Conservation (phyloP, 2,113 vertebrate genomes). For the Corydoras sp. region DNA sequence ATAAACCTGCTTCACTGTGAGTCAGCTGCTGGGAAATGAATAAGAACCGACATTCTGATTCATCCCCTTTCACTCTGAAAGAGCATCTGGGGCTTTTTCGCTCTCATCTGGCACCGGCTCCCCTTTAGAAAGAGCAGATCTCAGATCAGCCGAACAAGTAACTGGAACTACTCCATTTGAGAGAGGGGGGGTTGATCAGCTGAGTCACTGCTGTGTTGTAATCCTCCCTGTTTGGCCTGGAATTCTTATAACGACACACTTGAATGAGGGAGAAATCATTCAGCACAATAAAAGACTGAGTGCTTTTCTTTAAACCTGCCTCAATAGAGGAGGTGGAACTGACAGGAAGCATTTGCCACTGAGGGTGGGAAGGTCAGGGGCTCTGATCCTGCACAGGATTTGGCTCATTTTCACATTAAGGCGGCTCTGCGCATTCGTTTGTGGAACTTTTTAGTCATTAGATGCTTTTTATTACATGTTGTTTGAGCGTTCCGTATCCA, state of each 20-base stretch:
- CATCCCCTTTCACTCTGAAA: conserved; percentile 24
- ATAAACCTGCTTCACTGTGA: neutral
- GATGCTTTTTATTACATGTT: too few species aligned
- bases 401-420: conserved; percentile 2
- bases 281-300: conserved; percentile 19
- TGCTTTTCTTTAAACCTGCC: conserved; percentile 4
- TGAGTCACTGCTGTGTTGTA: conserved; percentile 23
- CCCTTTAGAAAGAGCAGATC: conserved; percentile 2
- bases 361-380: conserved; percentile 7
- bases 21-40: conserved; percentile 27
- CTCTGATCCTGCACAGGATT: neutral
- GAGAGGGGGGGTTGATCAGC: neutral
- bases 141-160: conserved; percentile 21
- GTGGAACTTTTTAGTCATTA: neutral
- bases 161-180: neutral
- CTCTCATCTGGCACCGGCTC: conserved; percentile 5
- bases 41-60: conserved; percentile 20
- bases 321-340: conserved; percentile 19
- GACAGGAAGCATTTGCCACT: conserved; percentile 14
- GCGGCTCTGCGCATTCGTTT: conserved; percentile 2
- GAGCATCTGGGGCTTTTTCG: conserved; percentile 17
- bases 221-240: conserved; percentile 19
- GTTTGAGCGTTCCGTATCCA: too few species aligned
- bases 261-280: conserved; percentile 26
- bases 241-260: conserved; percentile 18